Conservation (phyloP, 2,797 vertebrate genomes). For the Chelmon rostratus region DNA sequence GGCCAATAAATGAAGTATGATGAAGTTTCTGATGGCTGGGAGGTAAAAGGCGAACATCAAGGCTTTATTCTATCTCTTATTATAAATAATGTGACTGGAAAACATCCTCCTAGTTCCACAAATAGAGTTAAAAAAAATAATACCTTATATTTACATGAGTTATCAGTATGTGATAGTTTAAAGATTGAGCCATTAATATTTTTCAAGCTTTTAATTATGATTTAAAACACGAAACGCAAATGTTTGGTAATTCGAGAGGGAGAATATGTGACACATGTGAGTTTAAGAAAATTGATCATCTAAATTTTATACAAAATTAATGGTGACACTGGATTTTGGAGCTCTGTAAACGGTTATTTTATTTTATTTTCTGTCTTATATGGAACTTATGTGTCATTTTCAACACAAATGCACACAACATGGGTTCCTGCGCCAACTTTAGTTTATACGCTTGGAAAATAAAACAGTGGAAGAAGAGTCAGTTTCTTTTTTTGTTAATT, state of each 20-base stretch:
- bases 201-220: not conserved
- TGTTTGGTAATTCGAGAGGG: not conserved
- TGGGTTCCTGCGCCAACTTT: not conserved
- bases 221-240: not conserved
- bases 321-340: not conserved
- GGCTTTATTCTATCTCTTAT: not conserved
- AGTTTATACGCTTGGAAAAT: too few species aligned
- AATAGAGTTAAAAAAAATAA: not conserved
- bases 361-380: not conserved
- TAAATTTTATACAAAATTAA: not conserved
- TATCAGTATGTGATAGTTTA: not conserved
- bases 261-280: not conserved
- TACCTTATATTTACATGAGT: not conserved
- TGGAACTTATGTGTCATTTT: not conserved
- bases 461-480: not conserved
- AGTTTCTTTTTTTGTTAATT: not conserved
- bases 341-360: not conserved
- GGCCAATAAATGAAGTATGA: not conserved
- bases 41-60: not conserved
- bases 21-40: not conserved
- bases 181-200: not conserved
- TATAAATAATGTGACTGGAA: not conserved
- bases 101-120: not conserved
- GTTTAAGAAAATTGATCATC: not conserved
- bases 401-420: not conserved